Conservation (phyloP, 37 sponge, comb jelly and placozoan genomes). For the Geodia barretti region DNA sequence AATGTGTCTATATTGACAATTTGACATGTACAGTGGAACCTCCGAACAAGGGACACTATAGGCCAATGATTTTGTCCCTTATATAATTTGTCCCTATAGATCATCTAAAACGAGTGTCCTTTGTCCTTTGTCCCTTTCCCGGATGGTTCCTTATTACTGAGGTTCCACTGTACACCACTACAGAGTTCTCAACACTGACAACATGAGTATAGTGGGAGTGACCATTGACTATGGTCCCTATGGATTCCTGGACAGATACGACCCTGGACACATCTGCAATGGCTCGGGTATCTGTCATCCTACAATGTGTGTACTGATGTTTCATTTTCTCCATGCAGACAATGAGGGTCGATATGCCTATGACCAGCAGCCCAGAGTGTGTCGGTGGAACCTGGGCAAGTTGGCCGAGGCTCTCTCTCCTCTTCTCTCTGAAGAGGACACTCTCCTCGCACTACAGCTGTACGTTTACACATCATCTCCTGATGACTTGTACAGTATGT, state of each 20-base stretch:
- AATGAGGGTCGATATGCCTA: slow-evolving; percentile 86
- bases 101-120: not conserved
- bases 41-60: too few relatives aligned
- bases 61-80: too few relatives aligned
- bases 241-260: slow-evolving; percentile 91
- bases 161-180: too few relatives aligned
- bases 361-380: slow-evolving; percentile 81
- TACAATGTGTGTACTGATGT: slow-evolving; percentile 29
- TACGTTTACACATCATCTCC: slow-evolving; percentile 17
- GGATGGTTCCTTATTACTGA: too few relatives aligned
- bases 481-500: slow-evolving; percentile 1
- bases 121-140: not conserved
- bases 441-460: slow-evolving; percentile 53
- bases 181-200: slow-evolving; percentile 97
- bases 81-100: too few relatives aligned
- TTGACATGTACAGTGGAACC: too few relatives aligned
- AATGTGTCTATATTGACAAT: too few relatives aligned
- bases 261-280: slow-evolving; percentile 90
- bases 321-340: slow-evolving; percentile 46
- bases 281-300: slow-evolving; percentile 53
- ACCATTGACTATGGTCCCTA: slow-evolving; percentile 99
- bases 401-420: slow-evolving; percentile 86
- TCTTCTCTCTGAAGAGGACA: slow-evolving; percentile 25
- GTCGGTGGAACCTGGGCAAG: slow-evolving; percentile 92
- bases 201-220: slow-evolving; percentile 95